Conservation (phyloP, 2,888 invertebrate species). For the Diaperis boleti region DNA sequence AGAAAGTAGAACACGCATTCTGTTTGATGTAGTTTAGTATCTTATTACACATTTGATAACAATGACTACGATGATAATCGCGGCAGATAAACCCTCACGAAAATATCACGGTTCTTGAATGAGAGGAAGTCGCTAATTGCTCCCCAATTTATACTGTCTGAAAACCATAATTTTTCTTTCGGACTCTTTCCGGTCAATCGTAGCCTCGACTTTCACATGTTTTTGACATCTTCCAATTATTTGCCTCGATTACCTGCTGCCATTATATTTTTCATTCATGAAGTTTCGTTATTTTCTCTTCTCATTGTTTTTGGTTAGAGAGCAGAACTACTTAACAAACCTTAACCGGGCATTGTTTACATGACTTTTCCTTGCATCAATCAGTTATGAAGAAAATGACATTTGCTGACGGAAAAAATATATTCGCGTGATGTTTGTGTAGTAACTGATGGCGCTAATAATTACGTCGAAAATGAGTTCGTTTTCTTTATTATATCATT, state of each 20-base stretch:
- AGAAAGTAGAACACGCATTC: slow-evolving; percentile 60
- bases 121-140: neutral
- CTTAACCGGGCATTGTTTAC: slow-evolving; percentile 30
- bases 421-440: neutral
- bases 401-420: neutral
- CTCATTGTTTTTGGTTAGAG: slow-evolving; percentile 56
- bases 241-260: slow-evolving; percentile 19
- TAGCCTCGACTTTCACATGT: neutral
- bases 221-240: slow-evolving; percentile 1
- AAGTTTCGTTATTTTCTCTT: slow-evolving; percentile 47
- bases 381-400: neutral
- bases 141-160: neutral
- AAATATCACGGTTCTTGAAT: neutral
- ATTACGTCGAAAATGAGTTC: too few species aligned
- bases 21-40: slow-evolving; percentile 48
- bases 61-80: neutral
- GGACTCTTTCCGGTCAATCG: neutral
- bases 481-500: too few species aligned
- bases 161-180: neutral
- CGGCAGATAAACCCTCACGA: neutral
- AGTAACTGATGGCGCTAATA: too few species aligned
- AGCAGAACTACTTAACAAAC: slow-evolving; percentile 49
- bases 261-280: slow-evolving; percentile 38
- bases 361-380: slow-evolving; percentile 20
- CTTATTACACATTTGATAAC: slow-evolving; percentile 5